A percentile compares a stretch with the other conserved stretches of the same genome.
Conservation (phyloP, 1,140 invertebrate genomes). For the Pogonomyrmex barbatus region DNA sequence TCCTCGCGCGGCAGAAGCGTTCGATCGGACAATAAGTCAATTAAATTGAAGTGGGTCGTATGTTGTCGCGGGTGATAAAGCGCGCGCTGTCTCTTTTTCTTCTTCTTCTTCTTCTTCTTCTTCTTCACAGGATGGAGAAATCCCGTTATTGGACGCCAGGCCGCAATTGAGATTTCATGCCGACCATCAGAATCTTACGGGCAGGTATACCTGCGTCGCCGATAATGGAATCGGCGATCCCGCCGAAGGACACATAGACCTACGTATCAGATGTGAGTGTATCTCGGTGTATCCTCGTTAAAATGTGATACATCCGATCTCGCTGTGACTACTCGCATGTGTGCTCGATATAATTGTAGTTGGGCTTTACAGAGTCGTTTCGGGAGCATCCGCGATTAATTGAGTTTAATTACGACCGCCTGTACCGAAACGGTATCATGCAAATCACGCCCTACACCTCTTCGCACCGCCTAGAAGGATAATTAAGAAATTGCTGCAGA, state of each 20-base stretch:
- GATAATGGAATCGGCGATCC: constrained; percentile 91
- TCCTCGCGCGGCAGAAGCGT: too few relatives aligned
- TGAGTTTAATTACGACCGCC: constrained; percentile 68
- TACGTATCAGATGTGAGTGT: constrained; percentile 88
- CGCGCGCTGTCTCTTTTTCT: background rate
- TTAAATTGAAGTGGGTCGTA: constrained; percentile 37
- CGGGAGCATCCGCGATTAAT: constrained; percentile 66
- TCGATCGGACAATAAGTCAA: constrained; percentile 8
- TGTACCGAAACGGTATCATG: constrained; percentile 68
- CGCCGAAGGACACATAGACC: constrained; percentile 87
- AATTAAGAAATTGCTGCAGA: constrained; percentile 77
- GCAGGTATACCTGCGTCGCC: constrained; percentile 90
- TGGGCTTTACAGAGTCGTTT: background rate
- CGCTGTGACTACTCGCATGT: background rate
- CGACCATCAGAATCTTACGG: constrained; percentile 88
- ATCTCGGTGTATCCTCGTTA: constrained; percentile 43
- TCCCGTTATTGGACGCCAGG: constrained; percentile 88
- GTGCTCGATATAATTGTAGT: background rate
- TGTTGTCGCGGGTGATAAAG: constrained; percentile 4
- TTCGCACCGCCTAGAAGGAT: constrained; percentile 58
- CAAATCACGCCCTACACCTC: constrained; percentile 63
- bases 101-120: constrained; percentile 18
- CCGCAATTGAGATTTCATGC: constrained; percentile 89
- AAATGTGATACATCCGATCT: background rate
- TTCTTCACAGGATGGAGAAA: constrained; percentile 86